A percentile compares a stretch with the other conserved stretches of the same genome.
These are phyloP conservation scores for Sminthurides bifidus DNA, from an alignment of 1,140 invertebrate species.

Conservation along the genomic window DNA sequence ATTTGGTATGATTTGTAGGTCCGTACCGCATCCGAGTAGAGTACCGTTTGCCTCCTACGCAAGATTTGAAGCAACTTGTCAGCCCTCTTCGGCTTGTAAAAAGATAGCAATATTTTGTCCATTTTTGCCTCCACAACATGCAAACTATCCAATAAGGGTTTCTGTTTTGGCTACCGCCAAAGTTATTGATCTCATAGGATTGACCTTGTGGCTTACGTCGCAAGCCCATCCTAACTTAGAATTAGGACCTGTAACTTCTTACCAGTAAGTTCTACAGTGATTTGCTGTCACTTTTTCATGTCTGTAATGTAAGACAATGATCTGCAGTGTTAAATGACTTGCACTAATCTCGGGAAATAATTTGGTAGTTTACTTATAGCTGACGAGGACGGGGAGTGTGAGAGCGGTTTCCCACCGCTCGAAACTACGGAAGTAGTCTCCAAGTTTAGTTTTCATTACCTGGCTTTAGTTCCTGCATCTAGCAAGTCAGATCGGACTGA, in stretches of 20 bases:
- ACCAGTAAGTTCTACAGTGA: constrained; percentile 18
- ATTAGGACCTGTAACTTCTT: constrained; percentile 31
- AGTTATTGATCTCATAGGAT: constrained; percentile 83
- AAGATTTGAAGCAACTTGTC: constrained; percentile 69
- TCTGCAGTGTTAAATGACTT: too few relatives aligned
- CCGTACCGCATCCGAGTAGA: constrained; percentile 24
- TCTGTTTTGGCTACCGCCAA: constrained; percentile 65
- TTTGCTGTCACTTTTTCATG: too few relatives aligned
- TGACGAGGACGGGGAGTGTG: constrained; percentile 94
- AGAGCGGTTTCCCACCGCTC: constrained; percentile 81
- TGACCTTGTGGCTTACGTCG: constrained; percentile 69
- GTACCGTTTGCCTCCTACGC: constrained; percentile 46
- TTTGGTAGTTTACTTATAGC: constrained; percentile 83
- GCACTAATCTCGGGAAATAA: too few relatives aligned
- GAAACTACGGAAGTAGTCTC: constrained; percentile 73
- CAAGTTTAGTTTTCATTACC: constrained; percentile 81
- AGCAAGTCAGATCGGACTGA: too few relatives aligned
- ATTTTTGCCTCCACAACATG: constrained; percentile 63
- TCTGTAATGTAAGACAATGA: constrained; percentile 2
- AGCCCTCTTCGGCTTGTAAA: constrained; percentile 20
- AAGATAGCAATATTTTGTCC: constrained; percentile 61
- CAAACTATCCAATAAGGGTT: constrained; percentile 72
- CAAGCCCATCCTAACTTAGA: constrained; percentile 33
- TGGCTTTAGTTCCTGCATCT: constrained; percentile 66
- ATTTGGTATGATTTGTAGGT: constrained; percentile 11